These are phyloP conservation scores for Diachrysia chrysitis DNA, from an alignment of 2,888 invertebrate genomes.

Conservation along the genomic window DNA sequence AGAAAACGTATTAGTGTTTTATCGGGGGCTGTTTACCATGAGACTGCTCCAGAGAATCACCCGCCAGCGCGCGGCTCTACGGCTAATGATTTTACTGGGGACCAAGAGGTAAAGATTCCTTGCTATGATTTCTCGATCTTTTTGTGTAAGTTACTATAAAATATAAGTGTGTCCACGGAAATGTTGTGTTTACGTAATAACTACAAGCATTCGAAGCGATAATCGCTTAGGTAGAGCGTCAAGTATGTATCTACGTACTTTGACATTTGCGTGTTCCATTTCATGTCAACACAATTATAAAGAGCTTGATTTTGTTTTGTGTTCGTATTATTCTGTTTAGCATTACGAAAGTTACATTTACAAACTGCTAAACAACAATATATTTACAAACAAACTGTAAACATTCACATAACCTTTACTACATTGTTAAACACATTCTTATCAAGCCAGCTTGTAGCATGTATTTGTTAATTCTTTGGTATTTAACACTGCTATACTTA, in stretches of 20 bases:
- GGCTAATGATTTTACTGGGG: constrained; percentile 84
- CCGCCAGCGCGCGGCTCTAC: constrained; percentile 84
- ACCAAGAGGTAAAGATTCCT: constrained; percentile 85
- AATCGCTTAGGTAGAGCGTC: constrained; percentile 68
- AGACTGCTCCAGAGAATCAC: constrained; percentile 83
- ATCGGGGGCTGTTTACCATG: constrained; percentile 90
- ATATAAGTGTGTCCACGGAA: constrained; percentile 67
- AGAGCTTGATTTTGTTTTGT: constrained; percentile 38
- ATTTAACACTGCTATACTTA: constrained; percentile 7
- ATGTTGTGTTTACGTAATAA: constrained; percentile 87
- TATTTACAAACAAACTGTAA: constrained; percentile 57
- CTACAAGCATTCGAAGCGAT: constrained; percentile 72
- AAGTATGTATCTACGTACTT: constrained; percentile 69
- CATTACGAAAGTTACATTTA: constrained; percentile 8
- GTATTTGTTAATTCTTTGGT: constrained; percentile 15
- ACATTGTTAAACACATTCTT: constrained; percentile 27
- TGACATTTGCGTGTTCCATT: constrained; percentile 78
- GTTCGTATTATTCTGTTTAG: constrained; percentile 15
- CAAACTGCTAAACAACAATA: constrained; percentile 20
- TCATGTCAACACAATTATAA: constrained; percentile 78
- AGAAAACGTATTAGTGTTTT: constrained; percentile 95
- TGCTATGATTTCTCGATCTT: constrained; percentile 60
- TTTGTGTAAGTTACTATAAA: constrained; percentile 65
- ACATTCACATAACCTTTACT: constrained; percentile 52
- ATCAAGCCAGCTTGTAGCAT: constrained; percentile 25